phyloP scores from a whole-genome alignment of 1,140 invertebrate genomes.

The Drosophila obscura region DNA sequence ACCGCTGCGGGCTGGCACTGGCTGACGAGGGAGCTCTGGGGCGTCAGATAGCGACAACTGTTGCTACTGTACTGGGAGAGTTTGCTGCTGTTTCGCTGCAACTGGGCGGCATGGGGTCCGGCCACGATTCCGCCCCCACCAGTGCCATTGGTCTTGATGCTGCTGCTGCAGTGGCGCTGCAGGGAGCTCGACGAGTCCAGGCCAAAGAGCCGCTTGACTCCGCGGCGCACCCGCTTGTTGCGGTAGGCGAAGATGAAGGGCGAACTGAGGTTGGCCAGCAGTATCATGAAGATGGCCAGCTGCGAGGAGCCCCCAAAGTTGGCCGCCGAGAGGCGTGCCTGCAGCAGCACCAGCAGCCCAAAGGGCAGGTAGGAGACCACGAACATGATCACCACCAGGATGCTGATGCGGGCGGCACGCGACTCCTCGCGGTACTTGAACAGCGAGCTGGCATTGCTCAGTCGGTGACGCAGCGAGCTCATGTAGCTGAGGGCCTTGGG shows the following conservation, averaged over 20 bases:
- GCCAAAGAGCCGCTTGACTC: conserved; percentile 87
- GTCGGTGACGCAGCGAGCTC: conserved; percentile 89
- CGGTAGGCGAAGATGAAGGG: conserved; percentile 92
- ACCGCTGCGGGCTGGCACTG: conserved; percentile 55
- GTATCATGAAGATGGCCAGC: conserved; percentile 87
- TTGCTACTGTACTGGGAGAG: conserved; percentile 75
- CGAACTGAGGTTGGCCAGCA: conserved; percentile 88
- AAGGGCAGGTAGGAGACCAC: conserved; percentile 89
- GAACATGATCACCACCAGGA: conserved; percentile 89
- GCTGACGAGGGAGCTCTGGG: conserved; percentile 68
- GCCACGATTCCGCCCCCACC: conserved; percentile 3
- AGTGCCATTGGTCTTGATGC: conserved; percentile 56
- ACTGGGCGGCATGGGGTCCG: conserved; percentile 28
- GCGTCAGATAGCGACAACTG: conserved; percentile 72
- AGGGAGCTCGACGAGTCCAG: conserved; percentile 79
- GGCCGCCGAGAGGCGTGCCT: conserved; percentile 63
- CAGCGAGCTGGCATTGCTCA: conserved; percentile 92
- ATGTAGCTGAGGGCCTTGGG: conserved; percentile 85
- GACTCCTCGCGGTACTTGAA: conserved; percentile 93
- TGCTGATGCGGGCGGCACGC: conserved; percentile 91
- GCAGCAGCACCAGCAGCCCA: conserved; percentile 85
- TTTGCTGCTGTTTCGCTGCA: conserved; percentile 76
- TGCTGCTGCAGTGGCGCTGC: conserved; percentile 73
- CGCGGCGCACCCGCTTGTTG: conserved; percentile 89
- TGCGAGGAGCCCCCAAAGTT: conserved; percentile 72